Base-by-base conservation (phyloP, 2,888 invertebrate genomes). In the Eubasilissa splendida region DNA sequence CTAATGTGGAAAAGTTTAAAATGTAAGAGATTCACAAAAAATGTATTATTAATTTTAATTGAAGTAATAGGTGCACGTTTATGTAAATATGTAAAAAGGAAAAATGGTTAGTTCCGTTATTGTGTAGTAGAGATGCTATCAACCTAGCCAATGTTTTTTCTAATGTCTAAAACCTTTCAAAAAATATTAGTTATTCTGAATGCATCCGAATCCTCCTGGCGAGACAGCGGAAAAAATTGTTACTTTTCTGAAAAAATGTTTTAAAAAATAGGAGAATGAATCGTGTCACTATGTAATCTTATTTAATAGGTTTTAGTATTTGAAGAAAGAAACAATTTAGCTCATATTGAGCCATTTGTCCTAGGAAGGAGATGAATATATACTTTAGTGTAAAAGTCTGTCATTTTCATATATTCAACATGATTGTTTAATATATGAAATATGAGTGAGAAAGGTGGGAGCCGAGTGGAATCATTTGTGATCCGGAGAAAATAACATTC, bases 331-430 rank as follows among this genome's bases (percentile, higher is more conserved):
- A 78, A 74, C 78, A 81, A 70, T 79, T 80, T 84, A 80, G 82
- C 84, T 84, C 84, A 84, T 84, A 84, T 84, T 84, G 84, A 84
- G 84, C 84, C 77, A 58, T 78, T 82, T 76, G 76, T 81, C 79
- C 77, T 63, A 80, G 65, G 53, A 22, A 70, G 79, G 73, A 74
- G 80, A 76, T 77, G 73, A 76, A 77, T 54, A 76, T 66, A 74
- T 80, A 75, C 68, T 77, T 42, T 82, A 80, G 76, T 65, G 66
- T 79, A 78, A 77, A 80, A 77, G 71, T 80, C 81, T 77, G 81
- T 77, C 83, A 83, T 83, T 80, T 75, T 77, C 77, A 78, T 81
- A 71, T 60, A 59, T 59, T 59, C n/a, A 53, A 33, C 58, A 53
- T 31, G 54, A 58, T 68, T 56, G 77, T 63, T n/a, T 12, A 76